Conservation (phyloP, 1,140 invertebrate genomes). For the Cotesia chilonis region DNA sequence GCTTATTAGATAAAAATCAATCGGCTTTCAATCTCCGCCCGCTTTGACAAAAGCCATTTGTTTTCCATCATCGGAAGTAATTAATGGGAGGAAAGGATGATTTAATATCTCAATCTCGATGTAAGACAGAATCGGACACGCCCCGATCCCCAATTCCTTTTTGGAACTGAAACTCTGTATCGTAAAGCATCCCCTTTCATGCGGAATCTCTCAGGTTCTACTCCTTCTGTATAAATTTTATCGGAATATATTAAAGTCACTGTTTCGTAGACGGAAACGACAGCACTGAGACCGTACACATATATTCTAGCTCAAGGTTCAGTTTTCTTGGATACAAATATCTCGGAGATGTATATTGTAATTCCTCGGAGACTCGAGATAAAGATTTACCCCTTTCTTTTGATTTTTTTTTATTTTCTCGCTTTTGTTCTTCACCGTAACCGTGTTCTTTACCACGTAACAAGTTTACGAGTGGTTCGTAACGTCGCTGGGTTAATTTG, state of each 20-base stretch:
- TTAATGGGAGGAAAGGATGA: not conserved
- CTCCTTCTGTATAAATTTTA: not conserved
- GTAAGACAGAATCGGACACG: constrained; percentile 14
- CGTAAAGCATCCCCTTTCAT: constrained; percentile 24
- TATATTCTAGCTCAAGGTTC: too few relatives aligned
- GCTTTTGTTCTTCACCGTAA: not conserved
- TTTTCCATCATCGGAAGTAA: not conserved
- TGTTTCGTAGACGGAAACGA: not conserved
- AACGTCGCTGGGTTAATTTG: constrained; percentile 32
- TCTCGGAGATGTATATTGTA: too few relatives aligned
- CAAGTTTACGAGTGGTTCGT: constrained; percentile 18
- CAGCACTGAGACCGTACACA: not conserved
- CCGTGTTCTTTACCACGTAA: constrained; percentile 2
- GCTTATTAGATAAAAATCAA: too few relatives aligned
- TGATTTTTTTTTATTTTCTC: not conserved
- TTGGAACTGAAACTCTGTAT: constrained; percentile 12
- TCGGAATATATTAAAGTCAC: not conserved
- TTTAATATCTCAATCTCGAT: not conserved
- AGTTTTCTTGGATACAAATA: too few relatives aligned
- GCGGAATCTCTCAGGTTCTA: not conserved
- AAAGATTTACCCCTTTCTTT: not conserved
- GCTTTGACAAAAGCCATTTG: not conserved
- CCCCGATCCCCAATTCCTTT: constrained; percentile 23
- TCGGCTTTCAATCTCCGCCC: too few relatives aligned
- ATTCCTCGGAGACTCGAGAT: too few relatives aligned